These are phyloP conservation scores for Blera fallax DNA, from an alignment of 2,888 invertebrate genomes.

Conservation along the genomic window DNA sequence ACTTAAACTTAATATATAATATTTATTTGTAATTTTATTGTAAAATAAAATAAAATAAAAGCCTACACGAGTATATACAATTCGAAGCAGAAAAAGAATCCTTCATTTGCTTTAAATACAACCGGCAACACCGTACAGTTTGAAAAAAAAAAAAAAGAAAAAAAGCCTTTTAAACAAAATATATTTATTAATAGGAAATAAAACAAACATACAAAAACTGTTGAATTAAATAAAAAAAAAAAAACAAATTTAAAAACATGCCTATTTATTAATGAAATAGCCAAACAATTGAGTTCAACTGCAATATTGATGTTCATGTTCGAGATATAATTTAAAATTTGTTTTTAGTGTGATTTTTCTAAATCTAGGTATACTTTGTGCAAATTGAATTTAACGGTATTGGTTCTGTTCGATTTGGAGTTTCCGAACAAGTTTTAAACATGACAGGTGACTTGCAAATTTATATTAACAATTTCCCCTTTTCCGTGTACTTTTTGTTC, in stretches of 20 bases:
- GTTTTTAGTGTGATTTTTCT: neutral
- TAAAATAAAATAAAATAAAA: slow-evolving; percentile 68
- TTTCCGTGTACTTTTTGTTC: neutral
- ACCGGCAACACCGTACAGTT: slow-evolving; percentile 44
- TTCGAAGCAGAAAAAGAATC: slow-evolving; percentile 17
- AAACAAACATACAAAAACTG: slow-evolving; percentile 47
- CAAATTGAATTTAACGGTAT: neutral
- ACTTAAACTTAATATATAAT: slow-evolving; percentile 64
- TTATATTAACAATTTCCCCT: neutral
- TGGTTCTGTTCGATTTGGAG: neutral
- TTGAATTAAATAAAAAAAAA: slow-evolving; percentile 51
- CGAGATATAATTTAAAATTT: neutral
- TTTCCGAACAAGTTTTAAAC: neutral
- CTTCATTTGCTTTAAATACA: slow-evolving; percentile 50
- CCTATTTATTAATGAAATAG: slow-evolving; percentile 35
- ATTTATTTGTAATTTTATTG: slow-evolving; percentile 72
- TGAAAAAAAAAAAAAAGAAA: neutral
- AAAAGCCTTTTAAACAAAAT: slow-evolving; percentile 44
- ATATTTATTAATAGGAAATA: slow-evolving; percentile 54
- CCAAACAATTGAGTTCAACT: slow-evolving; percentile 34
- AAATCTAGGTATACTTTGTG: neutral
- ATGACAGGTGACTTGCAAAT: neutral
- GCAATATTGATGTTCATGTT: slow-evolving; percentile 40
- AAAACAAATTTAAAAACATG: slow-evolving; percentile 3
- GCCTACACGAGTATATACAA: slow-evolving; percentile 32